These are phyloP conservation scores for Ischnus inquisitorius DNA, from an alignment of 2,888 invertebrate species.

Conservation along the genomic window DNA sequence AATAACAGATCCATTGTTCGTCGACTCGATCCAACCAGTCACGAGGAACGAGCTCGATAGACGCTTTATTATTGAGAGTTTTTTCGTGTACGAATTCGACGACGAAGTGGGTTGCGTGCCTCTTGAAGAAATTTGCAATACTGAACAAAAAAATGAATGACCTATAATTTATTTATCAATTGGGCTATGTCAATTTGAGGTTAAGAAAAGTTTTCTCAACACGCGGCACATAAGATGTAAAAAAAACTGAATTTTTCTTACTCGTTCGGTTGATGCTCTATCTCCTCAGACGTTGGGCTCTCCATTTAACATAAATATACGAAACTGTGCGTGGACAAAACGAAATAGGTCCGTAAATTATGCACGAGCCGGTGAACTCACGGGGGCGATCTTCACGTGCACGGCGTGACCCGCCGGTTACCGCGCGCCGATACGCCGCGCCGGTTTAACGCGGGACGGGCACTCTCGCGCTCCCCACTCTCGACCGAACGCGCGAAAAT, in stretches of 20 bases:
- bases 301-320: neutral
- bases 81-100: constrained; percentile 33
- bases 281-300: neutral
- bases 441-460: too few relatives aligned
- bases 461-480: neutral
- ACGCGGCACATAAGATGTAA: constrained; percentile 1
- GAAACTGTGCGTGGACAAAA: too few relatives aligned
- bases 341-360: too few relatives aligned
- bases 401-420: neutral
- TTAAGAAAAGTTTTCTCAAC: neutral
- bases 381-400: neutral
- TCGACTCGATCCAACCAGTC: constrained; percentile 22
- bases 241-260: constrained; percentile 5
- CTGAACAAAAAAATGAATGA: constrained; percentile 8
- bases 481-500: neutral
- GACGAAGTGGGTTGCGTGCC: constrained; percentile 12
- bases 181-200: neutral
- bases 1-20: constrained; percentile 20
- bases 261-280: constrained; percentile 6
- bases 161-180: neutral
- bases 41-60: constrained; percentile 23
- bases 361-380: neutral
- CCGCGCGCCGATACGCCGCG: neutral
- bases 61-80: neutral
- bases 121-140: neutral